A percentile compares a stretch with the other conserved stretches of the same genome.
These are phyloP conservation scores for Calyptommatus sinebrachiatus DNA, from an alignment of 2,113 vertebrate genomes.

Conservation along the genomic window DNA sequence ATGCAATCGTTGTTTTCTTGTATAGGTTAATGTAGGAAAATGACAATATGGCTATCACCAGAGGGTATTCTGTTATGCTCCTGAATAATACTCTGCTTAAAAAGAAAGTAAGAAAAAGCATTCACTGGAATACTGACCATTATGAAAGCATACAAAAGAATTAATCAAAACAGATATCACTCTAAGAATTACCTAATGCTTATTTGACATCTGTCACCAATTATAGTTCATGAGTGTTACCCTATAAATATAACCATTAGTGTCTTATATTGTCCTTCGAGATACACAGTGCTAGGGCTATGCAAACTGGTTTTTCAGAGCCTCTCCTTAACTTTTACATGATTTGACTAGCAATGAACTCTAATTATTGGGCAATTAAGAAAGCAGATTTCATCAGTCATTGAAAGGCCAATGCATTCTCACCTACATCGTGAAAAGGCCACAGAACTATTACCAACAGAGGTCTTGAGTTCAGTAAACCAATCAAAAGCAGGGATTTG, in stretches of 20 bases:
- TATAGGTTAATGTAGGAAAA: not conserved
- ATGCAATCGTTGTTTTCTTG: not conserved
- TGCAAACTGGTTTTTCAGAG: not conserved
- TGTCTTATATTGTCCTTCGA: not conserved
- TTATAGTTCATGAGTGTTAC: not conserved
- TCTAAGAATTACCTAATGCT: not conserved
- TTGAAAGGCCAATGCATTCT: not conserved
- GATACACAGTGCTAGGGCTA: not conserved
- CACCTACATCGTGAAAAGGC: not conserved
- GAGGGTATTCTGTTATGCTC: not conserved
- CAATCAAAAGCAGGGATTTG: not conserved
- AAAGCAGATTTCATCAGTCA: not conserved
- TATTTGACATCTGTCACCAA: conserved; percentile 2
- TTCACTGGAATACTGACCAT: not conserved
- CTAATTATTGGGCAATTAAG: not conserved
- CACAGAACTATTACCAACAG: not conserved
- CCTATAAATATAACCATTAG: not conserved
- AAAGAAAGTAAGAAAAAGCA: not conserved
- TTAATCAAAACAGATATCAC: not conserved
- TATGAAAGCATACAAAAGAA: not conserved
- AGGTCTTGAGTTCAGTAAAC: not conserved
- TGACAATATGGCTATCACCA: not conserved
- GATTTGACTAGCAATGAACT: not conserved
- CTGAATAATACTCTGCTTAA: not conserved
- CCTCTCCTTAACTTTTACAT: not conserved